Conservation (phyloP, 2,113 vertebrate genomes). For the Sprattus sprattus region DNA sequence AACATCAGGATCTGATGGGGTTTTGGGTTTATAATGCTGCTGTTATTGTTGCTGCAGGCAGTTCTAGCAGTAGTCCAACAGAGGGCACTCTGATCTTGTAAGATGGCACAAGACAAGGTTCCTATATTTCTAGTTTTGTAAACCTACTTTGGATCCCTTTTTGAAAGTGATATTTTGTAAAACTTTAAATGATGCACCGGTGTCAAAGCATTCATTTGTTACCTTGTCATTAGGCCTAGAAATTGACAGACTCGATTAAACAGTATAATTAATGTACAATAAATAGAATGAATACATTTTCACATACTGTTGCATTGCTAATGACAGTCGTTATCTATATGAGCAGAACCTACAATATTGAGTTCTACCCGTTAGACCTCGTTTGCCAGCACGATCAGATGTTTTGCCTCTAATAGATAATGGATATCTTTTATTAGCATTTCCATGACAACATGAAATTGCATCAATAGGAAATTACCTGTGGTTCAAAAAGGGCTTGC, state of each 20-base stretch:
- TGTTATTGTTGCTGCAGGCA: not conserved
- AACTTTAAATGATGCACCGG: not conserved
- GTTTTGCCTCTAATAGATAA: too few relatives aligned
- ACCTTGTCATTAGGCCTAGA: not conserved
- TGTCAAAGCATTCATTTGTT: not conserved
- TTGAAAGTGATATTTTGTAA: not conserved
- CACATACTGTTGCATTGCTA: not conserved
- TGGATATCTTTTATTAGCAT: not conserved
- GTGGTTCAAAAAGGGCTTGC: not conserved
- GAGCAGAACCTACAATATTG: not conserved
- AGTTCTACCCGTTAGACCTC: not conserved
- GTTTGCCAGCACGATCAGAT: not conserved
- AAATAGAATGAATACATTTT: not conserved
- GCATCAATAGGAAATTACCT: not conserved
- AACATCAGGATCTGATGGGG: not conserved
- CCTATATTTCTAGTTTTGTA: not conserved
- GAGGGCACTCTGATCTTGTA: not conserved
- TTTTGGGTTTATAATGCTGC: not conserved
- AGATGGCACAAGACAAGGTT: not conserved
- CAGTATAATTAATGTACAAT: not conserved
- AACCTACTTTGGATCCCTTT: not conserved
- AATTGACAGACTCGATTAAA: not conserved
- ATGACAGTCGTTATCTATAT: too few relatives aligned
- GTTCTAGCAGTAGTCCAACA: not conserved
- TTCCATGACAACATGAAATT: not conserved